Evolutionary conservation across 2,888 invertebrate genomes (phyloP), one percentile per base, ranked within the genome.

Genomic region (Ashinkailepas kermadecensis): DNA sequence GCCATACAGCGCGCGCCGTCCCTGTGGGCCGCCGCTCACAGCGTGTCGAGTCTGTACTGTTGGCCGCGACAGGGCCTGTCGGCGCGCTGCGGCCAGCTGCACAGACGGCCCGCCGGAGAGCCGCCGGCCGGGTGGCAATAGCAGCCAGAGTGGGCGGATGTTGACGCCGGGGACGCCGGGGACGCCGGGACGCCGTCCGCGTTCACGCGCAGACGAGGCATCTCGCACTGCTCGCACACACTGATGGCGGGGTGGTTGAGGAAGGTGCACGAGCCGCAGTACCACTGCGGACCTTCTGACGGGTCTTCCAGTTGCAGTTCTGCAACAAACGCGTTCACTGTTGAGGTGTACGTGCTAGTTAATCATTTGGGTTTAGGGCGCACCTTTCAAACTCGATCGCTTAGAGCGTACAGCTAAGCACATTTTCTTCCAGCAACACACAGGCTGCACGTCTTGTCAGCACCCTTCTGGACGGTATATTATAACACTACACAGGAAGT

Each of bases 171-270:
- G 15, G 39, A 7, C 39, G 39, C 10, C 8, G 39, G 0, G 0
- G 9, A 9, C 39, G 70, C 39, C 15, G 23, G 70, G 11, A 15
- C 15, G n/a, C 39, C 23, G 25, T 11, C 25, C 84, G 89, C 93
- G 94, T 94, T 94, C 90, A 93, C 91, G 87, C 91, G 89, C 88
- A 94, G 91, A 88, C 93, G 91, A 85, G 95, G 94, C 93, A 96
- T 95, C 87, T 95, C 94, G 89, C 97, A 97, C 89, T 94, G 92
- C 90, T 96, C 97, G 89, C 96, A 97, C 87, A 93, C 93, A 89
- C 93, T 92, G 87, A 97, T 90, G 86, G 94, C 91, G 83, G 95
- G 95, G 89, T 96, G 95, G 90, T 97, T 97, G 86, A 92, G 92
- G 91, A 96, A 96, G 87, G 97, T 97, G 91, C 97, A 97, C 90